Conservation (phyloP, 2,113 vertebrate species). For the Cynoglossus semilaevis region DNA sequence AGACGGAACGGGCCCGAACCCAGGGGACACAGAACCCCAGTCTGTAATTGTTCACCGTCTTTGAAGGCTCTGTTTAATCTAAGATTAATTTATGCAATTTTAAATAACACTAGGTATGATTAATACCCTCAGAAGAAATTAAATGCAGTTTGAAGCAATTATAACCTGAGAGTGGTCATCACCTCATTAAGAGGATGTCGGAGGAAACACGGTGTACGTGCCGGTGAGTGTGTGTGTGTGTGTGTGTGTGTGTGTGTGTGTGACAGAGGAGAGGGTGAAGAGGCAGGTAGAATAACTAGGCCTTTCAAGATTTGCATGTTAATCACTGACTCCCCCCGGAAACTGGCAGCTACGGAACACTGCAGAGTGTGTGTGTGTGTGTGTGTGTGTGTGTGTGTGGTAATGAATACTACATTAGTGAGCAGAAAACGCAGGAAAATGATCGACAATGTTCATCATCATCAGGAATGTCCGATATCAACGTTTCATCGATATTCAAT, state of each 20-base stretch:
- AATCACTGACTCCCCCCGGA: slow-evolving; percentile 78
- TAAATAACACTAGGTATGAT: slow-evolving; percentile 99
- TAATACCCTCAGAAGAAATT: slow-evolving; percentile 98
- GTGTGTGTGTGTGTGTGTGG: neutral
- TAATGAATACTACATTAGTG: no score
- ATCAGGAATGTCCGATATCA: no score
- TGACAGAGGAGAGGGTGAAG: slow-evolving; percentile 71
- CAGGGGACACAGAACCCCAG: slow-evolving; percentile 97
- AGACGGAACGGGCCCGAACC: slow-evolving; percentile 87
- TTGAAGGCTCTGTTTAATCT: slow-evolving; percentile 98
- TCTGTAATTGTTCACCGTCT: slow-evolving; percentile 99
- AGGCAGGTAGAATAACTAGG: slow-evolving; percentile 80
- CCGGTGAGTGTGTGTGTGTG: slow-evolving; percentile 16
- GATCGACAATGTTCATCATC: no score
- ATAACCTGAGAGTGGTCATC: slow-evolving; percentile 97
- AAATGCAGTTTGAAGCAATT: slow-evolving; percentile 99
- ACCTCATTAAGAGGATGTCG: slow-evolving; percentile 93
- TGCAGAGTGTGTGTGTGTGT: slow-evolving; percentile 15
- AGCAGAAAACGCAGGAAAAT: neutral
- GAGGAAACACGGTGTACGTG: slow-evolving; percentile 79
- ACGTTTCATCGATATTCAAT: no score
- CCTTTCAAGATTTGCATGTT: slow-evolving; percentile 86
- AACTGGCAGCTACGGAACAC: slow-evolving; percentile 26
- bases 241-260: slow-evolving; percentile 14
- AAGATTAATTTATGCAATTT: slow-evolving; percentile 99